Evolutionary conservation across 2,113 vertebrate genomes (phyloP).

Genomic region (Neofelis nebulosa): DNA sequence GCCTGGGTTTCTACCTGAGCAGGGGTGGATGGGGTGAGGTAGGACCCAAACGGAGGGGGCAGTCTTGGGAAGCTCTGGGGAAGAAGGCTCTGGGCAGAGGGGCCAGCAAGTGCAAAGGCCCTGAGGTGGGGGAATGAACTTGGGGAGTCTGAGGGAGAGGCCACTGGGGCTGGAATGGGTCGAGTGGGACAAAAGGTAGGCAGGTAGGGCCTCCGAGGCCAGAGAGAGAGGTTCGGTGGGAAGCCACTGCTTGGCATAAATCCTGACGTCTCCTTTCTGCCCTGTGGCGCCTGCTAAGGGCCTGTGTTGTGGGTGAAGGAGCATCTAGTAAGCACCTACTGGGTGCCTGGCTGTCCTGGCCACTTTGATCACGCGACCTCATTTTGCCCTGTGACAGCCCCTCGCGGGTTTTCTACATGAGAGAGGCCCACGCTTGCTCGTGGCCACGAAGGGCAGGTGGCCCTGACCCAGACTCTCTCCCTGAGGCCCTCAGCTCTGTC

Average conservation of each 20-base stretch:
- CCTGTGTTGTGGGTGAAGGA: neutral
- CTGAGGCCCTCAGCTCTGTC: neutral
- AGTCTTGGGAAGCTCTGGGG: neutral
- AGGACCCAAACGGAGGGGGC: neutral
- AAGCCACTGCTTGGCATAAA: neutral
- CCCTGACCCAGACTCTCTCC: neutral
- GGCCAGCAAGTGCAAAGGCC: neutral
- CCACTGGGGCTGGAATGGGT: neutral
- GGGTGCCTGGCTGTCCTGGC: neutral
- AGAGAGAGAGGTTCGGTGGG: neutral
- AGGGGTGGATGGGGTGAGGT: neutral
- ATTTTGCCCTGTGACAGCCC: neutral
- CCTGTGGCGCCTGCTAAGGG: neutral
- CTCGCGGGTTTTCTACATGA: neutral
- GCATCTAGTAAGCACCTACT: neutral
- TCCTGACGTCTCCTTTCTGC: neutral
- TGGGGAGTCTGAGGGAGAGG: neutral
- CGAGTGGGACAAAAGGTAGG: neutral
- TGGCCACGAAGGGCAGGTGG: fast-evolving
- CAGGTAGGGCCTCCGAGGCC: neutral
- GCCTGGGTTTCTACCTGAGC: neutral
- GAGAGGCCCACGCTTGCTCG: fast-evolving
- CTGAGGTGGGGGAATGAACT: neutral
- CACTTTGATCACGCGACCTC: neutral
- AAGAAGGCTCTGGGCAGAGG: neutral